A percentile compares a stretch with the other conserved stretches of the same genome.
Evolutionary conservation across 2,888 invertebrate species (phyloP).

Genomic region (Tenthredo scrophulariae): DNA sequence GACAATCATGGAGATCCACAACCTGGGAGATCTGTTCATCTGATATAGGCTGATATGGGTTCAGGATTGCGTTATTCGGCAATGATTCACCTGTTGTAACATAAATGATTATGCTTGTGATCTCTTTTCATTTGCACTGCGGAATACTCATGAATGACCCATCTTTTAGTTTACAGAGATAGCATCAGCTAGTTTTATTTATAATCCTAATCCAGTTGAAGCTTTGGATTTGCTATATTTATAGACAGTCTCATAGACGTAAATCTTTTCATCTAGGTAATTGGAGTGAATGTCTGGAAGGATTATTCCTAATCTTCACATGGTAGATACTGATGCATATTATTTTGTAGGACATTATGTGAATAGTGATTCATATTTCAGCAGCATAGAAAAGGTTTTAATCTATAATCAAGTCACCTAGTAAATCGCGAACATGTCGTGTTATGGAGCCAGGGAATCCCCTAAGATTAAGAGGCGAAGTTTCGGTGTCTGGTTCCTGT

Average conservation of each 20-base stretch:
- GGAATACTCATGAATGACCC: neutral
- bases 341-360: too few species aligned
- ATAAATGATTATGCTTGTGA: neutral
- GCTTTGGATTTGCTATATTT: too few species aligned
- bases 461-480: constrained; percentile 76
- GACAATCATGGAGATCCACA: constrained; percentile 79
- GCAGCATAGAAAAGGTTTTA: neutral
- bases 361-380: neutral
- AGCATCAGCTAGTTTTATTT: too few species aligned
- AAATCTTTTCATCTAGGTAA: too few species aligned
- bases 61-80: constrained; percentile 52
- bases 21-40: constrained; percentile 79
- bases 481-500: constrained; percentile 69
- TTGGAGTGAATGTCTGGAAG: too few species aligned
- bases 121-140: neutral
- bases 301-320: too few species aligned
- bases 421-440: constrained; percentile 71
- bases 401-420: constrained; percentile 63
- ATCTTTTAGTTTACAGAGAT: too few species aligned
- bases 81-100: constrained; percentile 56
- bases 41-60: constrained; percentile 76
- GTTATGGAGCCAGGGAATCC: constrained; percentile 77
- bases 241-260: too few species aligned
- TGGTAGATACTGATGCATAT: too few species aligned
- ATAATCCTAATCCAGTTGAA: too few species aligned